A percentile compares a stretch with the other conserved stretches of the same genome.
Conservation (phyloP, 2,113 vertebrate species). For the Tragelaphus scriptus region DNA sequence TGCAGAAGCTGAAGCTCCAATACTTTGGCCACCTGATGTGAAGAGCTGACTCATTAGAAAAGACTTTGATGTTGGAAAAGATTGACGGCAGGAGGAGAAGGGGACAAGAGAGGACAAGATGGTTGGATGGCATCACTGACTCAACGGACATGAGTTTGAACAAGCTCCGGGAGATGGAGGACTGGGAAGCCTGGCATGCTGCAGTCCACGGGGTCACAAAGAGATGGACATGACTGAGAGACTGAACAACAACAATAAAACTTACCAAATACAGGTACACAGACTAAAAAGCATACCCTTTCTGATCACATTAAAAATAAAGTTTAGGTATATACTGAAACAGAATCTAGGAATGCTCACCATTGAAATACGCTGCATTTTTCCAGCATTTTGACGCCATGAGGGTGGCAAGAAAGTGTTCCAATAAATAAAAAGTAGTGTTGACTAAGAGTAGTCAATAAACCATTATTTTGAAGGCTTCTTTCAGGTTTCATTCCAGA, state of each 20-base stretch:
- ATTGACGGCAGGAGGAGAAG: neutral
- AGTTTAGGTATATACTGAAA: neutral
- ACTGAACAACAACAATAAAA: neutral
- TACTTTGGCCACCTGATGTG: neutral
- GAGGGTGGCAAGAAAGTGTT: slow-evolving; percentile 94
- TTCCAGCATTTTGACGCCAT: slow-evolving; percentile 97
- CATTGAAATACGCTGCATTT: slow-evolving; percentile 98
- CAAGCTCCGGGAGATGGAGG: neutral
- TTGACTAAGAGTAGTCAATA: slow-evolving; percentile 96
- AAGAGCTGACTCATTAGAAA: neutral
- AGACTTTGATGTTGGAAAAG: neutral
- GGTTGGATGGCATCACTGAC: neutral
- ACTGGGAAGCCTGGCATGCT: neutral
- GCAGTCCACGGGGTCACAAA: neutral
- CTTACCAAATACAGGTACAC: neutral
- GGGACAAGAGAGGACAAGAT: neutral
- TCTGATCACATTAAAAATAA: neutral
- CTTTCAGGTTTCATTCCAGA: slow-evolving; percentile 94
- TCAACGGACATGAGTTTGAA: neutral
- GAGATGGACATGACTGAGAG: neutral
- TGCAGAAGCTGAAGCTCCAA: neutral
- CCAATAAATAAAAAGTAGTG: slow-evolving; percentile 98
- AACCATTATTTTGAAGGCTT: slow-evolving; percentile 94
- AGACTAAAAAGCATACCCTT: neutral
- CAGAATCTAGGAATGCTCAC: slow-evolving; percentile 78